Evolutionary conservation across 2,888 invertebrate species (phyloP), one percentile per base, ranked within the genome.

Genomic region (Julus scandinavius): DNA sequence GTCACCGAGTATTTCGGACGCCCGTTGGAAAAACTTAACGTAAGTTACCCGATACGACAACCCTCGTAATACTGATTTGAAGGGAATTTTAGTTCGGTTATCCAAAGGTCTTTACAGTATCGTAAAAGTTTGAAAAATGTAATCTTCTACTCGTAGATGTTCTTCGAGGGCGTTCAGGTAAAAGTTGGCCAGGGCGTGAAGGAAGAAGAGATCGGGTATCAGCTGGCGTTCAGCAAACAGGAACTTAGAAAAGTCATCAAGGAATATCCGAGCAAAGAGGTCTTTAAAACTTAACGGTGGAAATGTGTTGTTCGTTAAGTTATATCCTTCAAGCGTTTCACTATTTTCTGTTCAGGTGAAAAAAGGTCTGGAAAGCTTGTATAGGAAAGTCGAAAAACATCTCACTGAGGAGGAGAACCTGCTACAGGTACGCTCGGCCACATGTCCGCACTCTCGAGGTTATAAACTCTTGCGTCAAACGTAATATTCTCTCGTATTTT

Each of bases 311-410:
- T 20, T 45, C 17, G 6, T 1, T 29, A 50, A 49, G 17, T 29
- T n/a, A n/a, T 5, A 17, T 13, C 9, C 1, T 50, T 86, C 13
- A 45, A 58, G 29, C 29, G 29, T 29, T 29, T 29, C 29, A 29
- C 83, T 20, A 3, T 38, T 88, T 63, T 90, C 87, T 88, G 88
- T 90, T 15, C 88, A 92, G 92, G 97, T 98, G 29, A 98, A 98
- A 93, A 96, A 96, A 92, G 97, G 98, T 1, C 93, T 99, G 90
- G 98, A 98, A 93, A 95, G 96, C 91, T 94, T 99, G 89, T 98
- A 98, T 93, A 96, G 96, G 92, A 98, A 98, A 93, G 98, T 99
- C 88, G 99, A 99, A 92, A 99, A 99, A 93, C 99, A 99, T 93
- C 94, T 99, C 85, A 97, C 97, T 91, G 98, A 98, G 93, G 97